Conservation (phyloP, 2,888 invertebrate genomes). For the Eupithecia dodoneata region DNA sequence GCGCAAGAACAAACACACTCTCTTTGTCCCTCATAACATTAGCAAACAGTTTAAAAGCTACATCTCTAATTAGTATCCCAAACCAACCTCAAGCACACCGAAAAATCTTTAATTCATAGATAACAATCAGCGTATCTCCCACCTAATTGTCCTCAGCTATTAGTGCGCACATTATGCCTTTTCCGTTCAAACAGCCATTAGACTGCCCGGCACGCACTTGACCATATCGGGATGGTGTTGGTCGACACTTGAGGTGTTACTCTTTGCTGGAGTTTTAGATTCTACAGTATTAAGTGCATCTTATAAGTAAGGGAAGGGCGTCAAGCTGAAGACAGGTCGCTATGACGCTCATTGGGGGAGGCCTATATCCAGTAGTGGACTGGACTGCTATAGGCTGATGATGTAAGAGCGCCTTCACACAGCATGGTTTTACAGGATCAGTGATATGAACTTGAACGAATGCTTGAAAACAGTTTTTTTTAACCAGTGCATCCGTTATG, state of each 20-base stretch:
- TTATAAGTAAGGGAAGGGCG: not conserved
- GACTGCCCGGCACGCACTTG: constrained; percentile 20
- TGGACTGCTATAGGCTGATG: too few relatives aligned
- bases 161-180: constrained; percentile 26
- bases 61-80: constrained; percentile 3
- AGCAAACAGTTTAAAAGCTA: too few relatives aligned
- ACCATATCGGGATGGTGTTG: constrained; percentile 14
- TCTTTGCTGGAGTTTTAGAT: constrained; percentile 2
- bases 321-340: too few relatives aligned
- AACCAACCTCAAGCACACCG: not conserved
- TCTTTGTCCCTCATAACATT: too few relatives aligned
- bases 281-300: not conserved
- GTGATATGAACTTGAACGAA: too few relatives aligned
- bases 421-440: too few relatives aligned
- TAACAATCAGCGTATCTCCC: constrained; percentile 7
- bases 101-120: constrained; percentile 14
- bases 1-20: too few relatives aligned
- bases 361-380: too few relatives aligned
- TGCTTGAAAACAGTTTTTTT: too few relatives aligned
- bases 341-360: too few relatives aligned
- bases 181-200: constrained; percentile 25
- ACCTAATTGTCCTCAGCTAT: constrained; percentile 28
- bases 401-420: too few relatives aligned
- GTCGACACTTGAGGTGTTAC: constrained; percentile 6
- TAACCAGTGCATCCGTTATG: too few relatives aligned